Evolutionary conservation across 2,113 vertebrate species (phyloP), one percentile per base, ranked within the genome.

Genomic region (Reinhardtius hippoglossoides): DNA sequence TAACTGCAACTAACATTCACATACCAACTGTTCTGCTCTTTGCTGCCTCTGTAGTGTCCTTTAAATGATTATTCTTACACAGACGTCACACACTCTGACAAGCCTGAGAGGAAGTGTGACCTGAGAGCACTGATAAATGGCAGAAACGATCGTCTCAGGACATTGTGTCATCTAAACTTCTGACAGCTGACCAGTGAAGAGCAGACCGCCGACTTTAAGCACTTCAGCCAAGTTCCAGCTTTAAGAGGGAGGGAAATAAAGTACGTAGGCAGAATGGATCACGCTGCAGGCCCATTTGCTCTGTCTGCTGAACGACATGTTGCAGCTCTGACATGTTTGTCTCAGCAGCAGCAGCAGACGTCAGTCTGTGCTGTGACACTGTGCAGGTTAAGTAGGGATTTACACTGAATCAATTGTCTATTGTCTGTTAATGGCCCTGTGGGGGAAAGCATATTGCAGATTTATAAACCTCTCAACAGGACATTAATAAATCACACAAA

Each of bases 361-460:
- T 46, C 18, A 18, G 46, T 18, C 3, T 81, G 72, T 67, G 10
- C 64, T 81, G 76, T 81, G 61, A 84, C 70, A 26, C 66, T 71
- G 64, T 56, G 81, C 23, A 86, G 83, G 81, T 92, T 92, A 92
- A 92, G 89, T 84, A 78, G 78, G 88, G 88, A 93, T 94, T 93
- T 94, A 87, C 69, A 82, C 83, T 72, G 67, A 91, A 90, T 92
- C 80, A 90, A 92, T 91, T 89, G 84, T 91, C 88, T 86, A 85
- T 92, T 92, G 91, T 92, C 67, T 85, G 46, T 78, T 88, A 90
- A 89, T 91, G 88, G 92, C 78, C 68, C 74, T 72, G 74, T 56
- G 57, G 63, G 62, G 71, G 67, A 64, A 88, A 87, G 72, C 91
- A 85, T 90, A 89, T 87, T 90, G 89, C 78, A 88, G 85, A 84